Conservation (phyloP, 2,888 invertebrate genomes). For the Pollenia griseotomentosa region DNA sequence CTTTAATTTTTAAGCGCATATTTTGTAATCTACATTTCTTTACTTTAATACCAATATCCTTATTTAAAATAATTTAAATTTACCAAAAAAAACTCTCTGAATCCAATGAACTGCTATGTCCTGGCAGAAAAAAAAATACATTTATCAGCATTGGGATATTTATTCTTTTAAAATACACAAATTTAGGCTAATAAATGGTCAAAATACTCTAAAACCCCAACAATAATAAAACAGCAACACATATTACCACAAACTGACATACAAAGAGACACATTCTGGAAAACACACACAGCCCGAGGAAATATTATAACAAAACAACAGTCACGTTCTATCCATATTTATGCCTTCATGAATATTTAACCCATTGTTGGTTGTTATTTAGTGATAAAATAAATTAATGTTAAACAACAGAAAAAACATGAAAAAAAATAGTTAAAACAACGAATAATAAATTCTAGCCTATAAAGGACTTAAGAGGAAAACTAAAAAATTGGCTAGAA, state of each 20-base stretch:
- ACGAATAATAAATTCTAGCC: neutral
- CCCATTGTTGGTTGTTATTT: constrained; percentile 12
- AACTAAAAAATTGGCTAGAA: neutral
- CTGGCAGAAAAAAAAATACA: too few relatives aligned
- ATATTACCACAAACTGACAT: neutral
- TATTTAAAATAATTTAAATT: neutral
- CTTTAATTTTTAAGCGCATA: too few relatives aligned
- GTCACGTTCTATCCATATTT: constrained; percentile 14
- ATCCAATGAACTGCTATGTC: neutral
- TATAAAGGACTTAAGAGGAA: neutral
- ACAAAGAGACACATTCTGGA: neutral
- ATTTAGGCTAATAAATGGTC: constrained; percentile 26
- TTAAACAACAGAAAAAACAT: neutral
- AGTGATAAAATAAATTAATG: neutral
- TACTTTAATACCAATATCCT: too few relatives aligned
- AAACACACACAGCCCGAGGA: neutral
- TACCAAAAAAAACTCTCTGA: neutral
- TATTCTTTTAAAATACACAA: constrained; percentile 23
- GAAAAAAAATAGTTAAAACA: neutral
- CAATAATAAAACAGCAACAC: neutral
- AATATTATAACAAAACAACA: constrained; percentile 10
- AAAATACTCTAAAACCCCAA: neutral
- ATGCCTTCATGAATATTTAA: constrained; percentile 11
- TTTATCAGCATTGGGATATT: neutral
- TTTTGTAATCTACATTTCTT: too few relatives aligned